Percentiles rank a stretch among this genome's conserved stretches.
Evolutionary conservation across 2,888 invertebrate species (phyloP).

Genomic region (Ennomos quercinarius): DNA sequence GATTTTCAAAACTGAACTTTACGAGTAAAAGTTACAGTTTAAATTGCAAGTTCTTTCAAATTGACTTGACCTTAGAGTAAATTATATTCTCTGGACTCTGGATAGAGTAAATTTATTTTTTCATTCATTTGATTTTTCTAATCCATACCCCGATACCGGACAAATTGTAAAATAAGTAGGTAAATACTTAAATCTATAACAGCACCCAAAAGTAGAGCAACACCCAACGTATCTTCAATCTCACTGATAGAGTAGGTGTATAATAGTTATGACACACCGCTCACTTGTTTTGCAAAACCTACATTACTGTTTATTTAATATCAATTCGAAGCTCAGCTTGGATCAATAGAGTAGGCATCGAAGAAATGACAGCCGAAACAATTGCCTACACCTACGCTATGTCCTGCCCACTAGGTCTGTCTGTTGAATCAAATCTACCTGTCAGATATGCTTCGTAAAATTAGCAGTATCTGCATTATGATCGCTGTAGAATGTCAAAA

Average conservation of each 20-base stretch:
- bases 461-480: constrained; percentile 13
- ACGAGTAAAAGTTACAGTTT: too few species aligned
- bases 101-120: too few species aligned
- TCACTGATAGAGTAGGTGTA: constrained; percentile 32
- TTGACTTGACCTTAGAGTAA: too few species aligned
- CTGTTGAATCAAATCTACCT: constrained; percentile 32
- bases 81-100: too few species aligned
- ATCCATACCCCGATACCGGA: too few species aligned
- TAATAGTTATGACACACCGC: constrained; percentile 31
- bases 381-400: constrained; percentile 35
- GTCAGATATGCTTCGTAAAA: constrained; percentile 20
- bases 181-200: too few species aligned
- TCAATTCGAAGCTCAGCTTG: constrained; percentile 28
- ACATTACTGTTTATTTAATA: constrained; percentile 33
- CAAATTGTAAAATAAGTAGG: too few species aligned
- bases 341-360: constrained; percentile 35
- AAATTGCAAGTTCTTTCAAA: too few species aligned
- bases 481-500: constrained; percentile 15
- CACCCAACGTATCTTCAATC: constrained; percentile 7
- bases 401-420: constrained; percentile 33
- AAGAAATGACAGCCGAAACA: constrained; percentile 39
- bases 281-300: constrained; percentile 32
- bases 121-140: too few species aligned
- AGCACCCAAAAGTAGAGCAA: constrained; percentile 6
- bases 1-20: too few species aligned